Percentiles rank a stretch among this genome's conserved stretches.
Evolutionary conservation across 2,888 invertebrate species (phyloP).

Genomic region (Tuta absoluta): DNA sequence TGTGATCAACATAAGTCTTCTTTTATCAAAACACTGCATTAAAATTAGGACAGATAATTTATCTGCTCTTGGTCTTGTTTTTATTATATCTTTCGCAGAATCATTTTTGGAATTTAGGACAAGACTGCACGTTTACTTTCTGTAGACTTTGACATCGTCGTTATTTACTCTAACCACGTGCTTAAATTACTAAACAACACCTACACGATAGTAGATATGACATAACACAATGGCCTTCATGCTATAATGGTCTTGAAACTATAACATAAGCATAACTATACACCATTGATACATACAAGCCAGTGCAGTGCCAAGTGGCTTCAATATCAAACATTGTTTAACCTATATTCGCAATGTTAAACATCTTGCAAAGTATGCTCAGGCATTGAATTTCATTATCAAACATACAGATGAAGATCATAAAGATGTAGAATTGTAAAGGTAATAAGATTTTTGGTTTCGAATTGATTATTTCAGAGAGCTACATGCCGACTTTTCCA

Average conservation of each 20-base stretch:
- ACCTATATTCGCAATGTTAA: conserved; percentile 4
- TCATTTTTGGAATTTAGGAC: too few relatives aligned
- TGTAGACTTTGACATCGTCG: not conserved
- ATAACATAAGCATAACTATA: conserved; percentile 21
- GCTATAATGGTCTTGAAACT: conserved; percentile 33
- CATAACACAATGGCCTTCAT: conserved; percentile 37
- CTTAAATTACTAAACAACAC: conserved; percentile 11
- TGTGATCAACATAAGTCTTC: too few relatives aligned
- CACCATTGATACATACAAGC: not conserved
- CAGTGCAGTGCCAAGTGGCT: not conserved
- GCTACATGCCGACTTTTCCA: not conserved
- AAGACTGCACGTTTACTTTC: not conserved
- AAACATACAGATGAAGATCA: not conserved
- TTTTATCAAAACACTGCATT: not conserved
- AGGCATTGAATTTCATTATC: not conserved
- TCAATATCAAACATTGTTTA: conserved; percentile 22
- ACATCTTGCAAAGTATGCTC: not conserved
- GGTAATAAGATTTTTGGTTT: not conserved
- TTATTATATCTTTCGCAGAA: conserved; percentile 2
- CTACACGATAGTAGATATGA: conserved; percentile 27
- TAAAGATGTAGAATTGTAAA: not conserved
- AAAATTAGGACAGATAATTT: not conserved
- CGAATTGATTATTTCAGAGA: not conserved
- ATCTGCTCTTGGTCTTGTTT: not conserved
- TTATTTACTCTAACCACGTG: not conserved